Base-by-base conservation (phyloP, 2,888 invertebrate genomes). In the Temnothorax unifasciatus region DNA sequence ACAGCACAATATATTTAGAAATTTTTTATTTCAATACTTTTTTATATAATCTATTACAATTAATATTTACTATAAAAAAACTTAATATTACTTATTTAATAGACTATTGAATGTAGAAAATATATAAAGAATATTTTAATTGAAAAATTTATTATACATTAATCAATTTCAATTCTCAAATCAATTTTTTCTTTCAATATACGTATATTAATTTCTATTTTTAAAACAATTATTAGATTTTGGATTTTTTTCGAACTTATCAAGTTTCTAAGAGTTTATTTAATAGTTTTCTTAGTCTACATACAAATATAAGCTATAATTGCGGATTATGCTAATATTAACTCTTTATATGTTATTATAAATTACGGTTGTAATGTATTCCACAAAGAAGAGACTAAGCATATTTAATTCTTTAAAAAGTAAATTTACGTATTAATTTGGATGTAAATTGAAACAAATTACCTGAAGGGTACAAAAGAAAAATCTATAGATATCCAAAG, bases 261-360 rank as follows among this genome's bases (percentile, higher is more conserved):
- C 4, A 25, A 25, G 13, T 68, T 47, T 50, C 6, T 34, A 34
- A 34, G 29, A 29, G 0, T 29, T 29, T 54, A 38, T 29, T 71
- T 71, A 54, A 71, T 38, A 69, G 18, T 50, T 3, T 9, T 69
- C 0, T 4, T 69, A 52, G 11, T 69, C 18, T 69, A 29, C 13
- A 15, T 47, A 38, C 6, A 54, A 38, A 52, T 69, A n/a, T 29
- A 18, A 18, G n/a, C 13, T 71, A 38, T n/a, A 50, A 11, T 38
- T 54, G 52, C 2, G 54, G 21, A 71, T 8, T 71, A 71, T n/a
- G 9, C 50, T 38, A 54, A 2, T 74, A 59, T 59, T 29, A 44
- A 59, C 21, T 29, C 11, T 25, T 59, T 41, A n/a, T 25, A 50
- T 59, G 41, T 11, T 74, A 59, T 38, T 59, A 59, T 74, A 74